Evolutionary conservation across 2,888 invertebrate genomes (phyloP), one percentile per base, ranked within the genome.

Genomic region (Nemotelus pantherinus): DNA sequence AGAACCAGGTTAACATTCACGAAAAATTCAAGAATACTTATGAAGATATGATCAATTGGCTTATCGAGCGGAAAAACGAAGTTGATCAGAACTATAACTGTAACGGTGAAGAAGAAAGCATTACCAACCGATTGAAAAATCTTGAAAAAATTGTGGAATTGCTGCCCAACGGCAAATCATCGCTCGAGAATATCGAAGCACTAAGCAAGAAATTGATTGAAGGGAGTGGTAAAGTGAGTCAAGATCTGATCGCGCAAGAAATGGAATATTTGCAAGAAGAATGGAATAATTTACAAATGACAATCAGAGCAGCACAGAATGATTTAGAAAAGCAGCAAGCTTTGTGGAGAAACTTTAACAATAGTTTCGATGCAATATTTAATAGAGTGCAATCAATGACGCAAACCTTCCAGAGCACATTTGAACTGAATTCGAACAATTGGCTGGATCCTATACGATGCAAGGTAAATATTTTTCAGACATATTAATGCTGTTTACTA

Each of bases 81-180:
- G 91, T 95, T 47, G 95, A 96, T 83, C 93, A 94, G 82, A 93
- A 93, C 81, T 92, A 94, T 2, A 95, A 96, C 85, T 93, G 95
- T 0, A 96, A 96, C 84, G 96, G 96, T 2, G 96, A 97, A 84
- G 93, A 94, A 81, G 92, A 93, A 71, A 90, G 91, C 76, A 92
- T 94, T 0, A 89, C 93, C 77, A 92, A 93, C 82, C 95, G 95
- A 84, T 90, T 95, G 48, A 91, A 91, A 70, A 93, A 92, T 83
- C 90, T 96, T 45, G 90, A 90, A 74, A 91, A 92, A 81, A 91
- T 95, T 70, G 90, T 91, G 7, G 88, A 89, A 41, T 90, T 92
- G 0, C 87, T 95, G 80, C 90, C 92, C 0, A 92, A 93, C 85
- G 95, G 93, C 71, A 93, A 94, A 83, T 89, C 89, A 2, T 84